A percentile compares a stretch with the other conserved stretches of the same genome.
Conservation (phyloP, 2,113 vertebrate genomes). For the Piaya cayana region DNA sequence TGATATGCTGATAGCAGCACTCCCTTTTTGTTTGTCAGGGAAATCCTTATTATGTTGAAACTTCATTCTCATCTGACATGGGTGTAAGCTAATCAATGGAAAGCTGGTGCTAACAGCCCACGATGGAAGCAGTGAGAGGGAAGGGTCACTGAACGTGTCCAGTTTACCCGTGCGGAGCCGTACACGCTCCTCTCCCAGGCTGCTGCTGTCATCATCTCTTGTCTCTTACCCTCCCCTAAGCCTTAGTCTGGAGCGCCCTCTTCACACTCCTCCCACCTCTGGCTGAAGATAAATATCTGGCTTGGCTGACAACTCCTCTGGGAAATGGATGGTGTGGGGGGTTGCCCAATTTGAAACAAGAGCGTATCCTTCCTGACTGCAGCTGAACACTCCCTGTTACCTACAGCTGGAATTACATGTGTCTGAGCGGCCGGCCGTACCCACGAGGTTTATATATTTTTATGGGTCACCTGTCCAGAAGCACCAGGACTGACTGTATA, state of each 20-base stretch:
- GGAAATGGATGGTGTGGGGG: not conserved
- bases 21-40: not conserved
- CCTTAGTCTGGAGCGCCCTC: not conserved
- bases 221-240: fast-evolving
- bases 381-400: not conserved
- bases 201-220: not conserved
- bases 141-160: not conserved
- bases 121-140: fast-evolving
- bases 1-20: not conserved
- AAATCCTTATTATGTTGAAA: not conserved
- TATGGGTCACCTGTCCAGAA: not conserved
- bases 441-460: not conserved
- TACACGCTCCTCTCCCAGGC: not conserved
- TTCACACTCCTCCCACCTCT: not conserved
- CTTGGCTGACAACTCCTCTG: not conserved
- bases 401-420: not conserved
- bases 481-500: not conserved
- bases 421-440: not conserved
- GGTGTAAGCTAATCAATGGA: not conserved
- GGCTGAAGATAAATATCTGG: not conserved
- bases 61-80: not conserved
- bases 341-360: not conserved
- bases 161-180: not conserved
- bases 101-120: not conserved
- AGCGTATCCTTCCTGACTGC: not conserved